Base-by-base conservation (phyloP, 2,888 invertebrate genomes). In the Periphyllus acericola region DNA sequence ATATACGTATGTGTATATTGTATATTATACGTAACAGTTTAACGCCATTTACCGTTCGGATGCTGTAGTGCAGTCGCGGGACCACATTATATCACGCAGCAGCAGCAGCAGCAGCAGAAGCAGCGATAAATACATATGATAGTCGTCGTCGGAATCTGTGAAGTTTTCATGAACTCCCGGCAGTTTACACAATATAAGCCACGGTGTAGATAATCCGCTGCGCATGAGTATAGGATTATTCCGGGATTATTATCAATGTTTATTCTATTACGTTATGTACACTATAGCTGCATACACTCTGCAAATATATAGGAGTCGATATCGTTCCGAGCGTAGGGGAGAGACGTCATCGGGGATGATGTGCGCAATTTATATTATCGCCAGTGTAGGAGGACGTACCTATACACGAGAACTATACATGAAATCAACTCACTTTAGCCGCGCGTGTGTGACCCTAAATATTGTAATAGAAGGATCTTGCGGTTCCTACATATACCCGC, bases 1-100 rank as follows among this genome's bases (percentile, higher is more conserved):
- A n/a, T 83, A n/a, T 85, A 60, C 75, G 74, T 1, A 6, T 6
- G 14, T n/a, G 3, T 29, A 8, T 75, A 36, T 83, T 40, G 55
- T 78, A 78, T 78, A 55, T 29, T 75, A n/a, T 74, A 32, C 40
- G 84, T 78, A 85, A 86, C 85, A 86, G 85, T 86, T 85, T 86
- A 86, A 86, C 79, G 85, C 85, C 85, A 55, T 86, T 86, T 86
- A 80, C 32, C 79, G 85, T 72, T 46, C 78, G 29, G 81, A 14
- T 29, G 71, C n/a, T 29, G 29, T 21, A 25, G n/a, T n/a, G 29
- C 32, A 25, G n/a, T n/a, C n/a, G 79, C n/a, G 25, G 68, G 17
- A 34, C 25, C 3, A 9, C 32, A 11, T n/a, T 17, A 78, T 60
- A 79, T 19, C 21, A 11, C 46, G 46, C 46, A 46, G 46, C 46